These are phyloP conservation scores for Melitaea cinxia DNA, from an alignment of 1,140 invertebrate species.

Conservation along the genomic window DNA sequence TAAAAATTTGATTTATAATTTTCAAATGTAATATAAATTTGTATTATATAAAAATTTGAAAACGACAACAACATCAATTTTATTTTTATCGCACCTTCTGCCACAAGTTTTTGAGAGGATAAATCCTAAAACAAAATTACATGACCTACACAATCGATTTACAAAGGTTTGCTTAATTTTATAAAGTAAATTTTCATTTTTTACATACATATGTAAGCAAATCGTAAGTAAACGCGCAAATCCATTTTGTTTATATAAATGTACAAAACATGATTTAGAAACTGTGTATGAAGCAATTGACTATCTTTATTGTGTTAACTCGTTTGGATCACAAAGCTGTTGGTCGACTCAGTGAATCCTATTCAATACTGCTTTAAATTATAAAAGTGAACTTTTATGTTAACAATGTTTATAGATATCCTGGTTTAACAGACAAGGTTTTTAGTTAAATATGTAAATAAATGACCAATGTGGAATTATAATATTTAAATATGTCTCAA, in stretches of 20 bases:
- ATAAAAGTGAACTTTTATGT: background rate
- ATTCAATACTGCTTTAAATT: background rate
- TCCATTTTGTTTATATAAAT: constrained; percentile 15
- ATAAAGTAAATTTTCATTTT: constrained; percentile 4
- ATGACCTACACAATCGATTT: background rate
- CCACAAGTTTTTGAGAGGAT: constrained; percentile 23
- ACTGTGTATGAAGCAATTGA: constrained; percentile 27
- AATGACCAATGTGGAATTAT: background rate
- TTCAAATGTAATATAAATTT: constrained; percentile 22
- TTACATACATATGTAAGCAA: background rate
- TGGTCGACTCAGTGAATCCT: background rate
- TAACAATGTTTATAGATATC: constrained; percentile 5
- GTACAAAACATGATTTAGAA: constrained; percentile 20
- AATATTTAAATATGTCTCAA: constrained; percentile 51
- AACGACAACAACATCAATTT: constrained; percentile 14
- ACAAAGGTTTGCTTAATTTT: constrained; percentile 6
- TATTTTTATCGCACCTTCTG: constrained; percentile 17
- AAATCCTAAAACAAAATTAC: constrained; percentile 1
- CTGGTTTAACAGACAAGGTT: background rate
- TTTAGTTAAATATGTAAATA: constrained; percentile 5
- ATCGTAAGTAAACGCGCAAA: background rate
- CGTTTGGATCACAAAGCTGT: background rate
- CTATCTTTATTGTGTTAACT: constrained; percentile 27
- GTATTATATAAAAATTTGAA: constrained; percentile 16
- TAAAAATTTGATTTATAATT: constrained; percentile 15